Evolutionary conservation across 2,888 invertebrate species (phyloP).

Genomic region (Euzetes globulus): DNA sequence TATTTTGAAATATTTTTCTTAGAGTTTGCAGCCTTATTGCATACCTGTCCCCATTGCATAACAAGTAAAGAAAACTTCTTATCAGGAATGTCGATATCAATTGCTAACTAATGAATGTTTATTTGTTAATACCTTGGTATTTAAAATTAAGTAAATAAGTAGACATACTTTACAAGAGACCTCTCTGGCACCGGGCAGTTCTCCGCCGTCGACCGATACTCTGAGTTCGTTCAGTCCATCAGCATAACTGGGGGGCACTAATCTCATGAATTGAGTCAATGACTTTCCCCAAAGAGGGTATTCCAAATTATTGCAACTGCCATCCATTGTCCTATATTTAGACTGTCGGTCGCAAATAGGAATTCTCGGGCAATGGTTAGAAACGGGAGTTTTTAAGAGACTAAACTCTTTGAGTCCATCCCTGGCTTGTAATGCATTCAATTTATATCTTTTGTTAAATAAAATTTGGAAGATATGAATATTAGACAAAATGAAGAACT

Average conservation of each 20-base stretch:
- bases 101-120: conserved; percentile 63
- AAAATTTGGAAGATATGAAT: not conserved
- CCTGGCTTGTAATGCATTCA: conserved; percentile 34
- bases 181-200: conserved; percentile 72
- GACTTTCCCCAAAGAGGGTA: conserved; percentile 72
- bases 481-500: not conserved
- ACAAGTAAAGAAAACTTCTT: conserved; percentile 78
- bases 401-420: conserved; percentile 33
- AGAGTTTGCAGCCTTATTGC: not conserved
- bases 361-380: conserved; percentile 50
- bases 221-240: conserved; percentile 55
- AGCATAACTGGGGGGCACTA: conserved; percentile 69
- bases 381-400: conserved; percentile 47
- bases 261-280: conserved; percentile 70
- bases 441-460: conserved; percentile 28
- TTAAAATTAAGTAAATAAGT: not conserved
- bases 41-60: conserved; percentile 78
- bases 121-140: not conserved
- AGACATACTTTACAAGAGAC: conserved; percentile 63
- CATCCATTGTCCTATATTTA: conserved; percentile 72
- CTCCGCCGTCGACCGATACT: conserved; percentile 46
- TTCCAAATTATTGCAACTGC: conserved; percentile 76
- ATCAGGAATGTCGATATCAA: conserved; percentile 40
- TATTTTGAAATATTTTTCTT: not conserved
- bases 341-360: conserved; percentile 46